Conservation (phyloP, 2,888 invertebrate species). For the Phortica magna region DNA sequence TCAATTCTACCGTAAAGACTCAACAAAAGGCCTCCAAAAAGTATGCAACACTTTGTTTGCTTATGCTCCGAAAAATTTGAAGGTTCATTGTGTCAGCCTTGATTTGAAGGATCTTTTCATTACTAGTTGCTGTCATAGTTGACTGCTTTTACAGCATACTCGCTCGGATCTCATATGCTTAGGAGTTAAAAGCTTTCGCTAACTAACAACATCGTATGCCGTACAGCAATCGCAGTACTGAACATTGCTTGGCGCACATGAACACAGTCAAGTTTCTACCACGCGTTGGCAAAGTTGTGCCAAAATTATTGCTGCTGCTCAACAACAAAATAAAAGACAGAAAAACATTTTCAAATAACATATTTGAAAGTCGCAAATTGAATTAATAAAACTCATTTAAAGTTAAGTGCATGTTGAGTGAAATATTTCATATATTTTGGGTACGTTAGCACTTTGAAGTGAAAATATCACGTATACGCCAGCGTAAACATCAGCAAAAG, state of each 20-base stretch:
- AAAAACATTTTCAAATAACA: constrained; percentile 17
- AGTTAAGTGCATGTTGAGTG: not conserved
- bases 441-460: not conserved
- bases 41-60: not conserved
- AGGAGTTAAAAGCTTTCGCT: constrained; percentile 15
- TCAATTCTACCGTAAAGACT: not conserved
- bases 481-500: not conserved
- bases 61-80: not conserved
- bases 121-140: not conserved
- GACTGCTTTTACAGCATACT: not conserved
- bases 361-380: not conserved
- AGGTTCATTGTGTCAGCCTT: not conserved
- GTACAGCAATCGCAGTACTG: constrained; percentile 49
- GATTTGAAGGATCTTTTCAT: not conserved
- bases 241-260: constrained; percentile 60
- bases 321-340: constrained; percentile 16
- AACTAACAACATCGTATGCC: constrained; percentile 5
- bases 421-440: not conserved
- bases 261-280: constrained; percentile 70
- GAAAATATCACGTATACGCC: not conserved
- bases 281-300: constrained; percentile 61
- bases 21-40: not conserved
- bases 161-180: not conserved
- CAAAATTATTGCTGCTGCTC: constrained; percentile 43
- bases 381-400: not conserved